Percentiles rank a stretch among this genome's conserved stretches.
These are phyloP conservation scores for Archivesica marissinica DNA, from an alignment of 1,140 invertebrate species.

Conservation along the genomic window DNA sequence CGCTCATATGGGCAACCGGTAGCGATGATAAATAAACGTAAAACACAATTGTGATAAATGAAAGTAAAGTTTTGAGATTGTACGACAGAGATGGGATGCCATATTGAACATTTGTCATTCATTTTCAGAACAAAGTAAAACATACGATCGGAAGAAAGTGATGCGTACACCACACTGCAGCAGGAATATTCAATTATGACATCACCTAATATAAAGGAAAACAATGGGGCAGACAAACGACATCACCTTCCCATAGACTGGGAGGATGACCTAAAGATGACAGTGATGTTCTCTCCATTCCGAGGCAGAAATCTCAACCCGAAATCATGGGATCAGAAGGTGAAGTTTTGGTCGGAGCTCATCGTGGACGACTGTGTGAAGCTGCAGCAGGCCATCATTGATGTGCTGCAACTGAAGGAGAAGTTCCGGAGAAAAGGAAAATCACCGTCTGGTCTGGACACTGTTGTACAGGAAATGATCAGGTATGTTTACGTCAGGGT, in stretches of 20 bases:
- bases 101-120: no score
- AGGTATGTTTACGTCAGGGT: no score
- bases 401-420: conserved; percentile 61
- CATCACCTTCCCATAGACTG: conserved; percentile 64
- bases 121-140: no score
- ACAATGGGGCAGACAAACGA: conserved; percentile 13
- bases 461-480: conserved; percentile 74
- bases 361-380: conserved; percentile 64
- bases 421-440: conserved; percentile 76
- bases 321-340: conserved; percentile 78
- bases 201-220: no score
- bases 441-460: conserved; percentile 72
- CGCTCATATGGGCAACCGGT: no score
- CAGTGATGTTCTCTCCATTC: conserved; percentile 80
- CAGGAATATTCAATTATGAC: background rate
- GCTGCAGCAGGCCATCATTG: conserved; percentile 63
- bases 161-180: no score
- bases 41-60: no score
- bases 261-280: conserved; percentile 76
- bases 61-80: no score
- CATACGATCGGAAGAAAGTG: no score
- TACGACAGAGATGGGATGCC: no score
- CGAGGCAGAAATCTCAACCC: conserved; percentile 77
- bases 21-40: no score
- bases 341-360: conserved; percentile 76